phyloP scores from a whole-genome alignment of 2,888 invertebrate genomes.

The Spatulosminthurus flaviceps region DNA sequence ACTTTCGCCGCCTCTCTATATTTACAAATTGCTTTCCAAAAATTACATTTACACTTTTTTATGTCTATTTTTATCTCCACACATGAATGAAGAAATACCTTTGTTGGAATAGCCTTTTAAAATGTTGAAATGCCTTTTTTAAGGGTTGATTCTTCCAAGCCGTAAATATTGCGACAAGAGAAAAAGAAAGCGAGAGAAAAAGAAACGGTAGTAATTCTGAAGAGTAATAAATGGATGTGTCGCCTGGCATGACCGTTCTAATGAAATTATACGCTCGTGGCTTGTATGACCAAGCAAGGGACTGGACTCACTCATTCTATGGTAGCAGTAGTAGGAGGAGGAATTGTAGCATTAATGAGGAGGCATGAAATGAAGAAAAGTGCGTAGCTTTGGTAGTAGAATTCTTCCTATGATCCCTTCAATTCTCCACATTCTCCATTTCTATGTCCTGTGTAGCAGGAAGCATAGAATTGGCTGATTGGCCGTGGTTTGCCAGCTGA shows the following conservation, averaged over 20 bases:
- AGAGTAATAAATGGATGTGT: neutral
- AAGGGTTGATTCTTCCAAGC: neutral
- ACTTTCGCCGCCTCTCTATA: too few species aligned
- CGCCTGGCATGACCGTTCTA: neutral
- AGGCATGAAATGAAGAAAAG: slow-evolving; percentile 15
- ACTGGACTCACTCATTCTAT: too few species aligned
- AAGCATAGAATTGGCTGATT: slow-evolving; percentile 27
- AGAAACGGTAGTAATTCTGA: neutral
- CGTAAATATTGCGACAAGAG: neutral
- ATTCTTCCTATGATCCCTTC: slow-evolving; percentile 14
- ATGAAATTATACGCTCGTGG: slow-evolving; percentile 3
- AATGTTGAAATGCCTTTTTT: too few species aligned
- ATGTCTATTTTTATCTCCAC: too few species aligned
- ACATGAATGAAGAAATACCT: too few species aligned
- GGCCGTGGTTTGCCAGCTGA: slow-evolving; percentile 22
- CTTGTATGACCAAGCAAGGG: neutral
- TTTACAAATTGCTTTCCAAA: too few species aligned
- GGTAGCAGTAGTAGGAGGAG: too few species aligned
- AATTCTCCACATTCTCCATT: neutral
- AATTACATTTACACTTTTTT: too few species aligned
- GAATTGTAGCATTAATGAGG: neutral
- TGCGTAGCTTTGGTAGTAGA: neutral
- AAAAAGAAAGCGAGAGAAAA: neutral
- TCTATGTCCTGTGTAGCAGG: neutral
- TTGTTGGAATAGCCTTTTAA: too few species aligned